Evolutionary conservation across 2,888 invertebrate genomes (phyloP), one percentile per base, ranked within the genome.

Genomic region (Seira ritae): DNA sequence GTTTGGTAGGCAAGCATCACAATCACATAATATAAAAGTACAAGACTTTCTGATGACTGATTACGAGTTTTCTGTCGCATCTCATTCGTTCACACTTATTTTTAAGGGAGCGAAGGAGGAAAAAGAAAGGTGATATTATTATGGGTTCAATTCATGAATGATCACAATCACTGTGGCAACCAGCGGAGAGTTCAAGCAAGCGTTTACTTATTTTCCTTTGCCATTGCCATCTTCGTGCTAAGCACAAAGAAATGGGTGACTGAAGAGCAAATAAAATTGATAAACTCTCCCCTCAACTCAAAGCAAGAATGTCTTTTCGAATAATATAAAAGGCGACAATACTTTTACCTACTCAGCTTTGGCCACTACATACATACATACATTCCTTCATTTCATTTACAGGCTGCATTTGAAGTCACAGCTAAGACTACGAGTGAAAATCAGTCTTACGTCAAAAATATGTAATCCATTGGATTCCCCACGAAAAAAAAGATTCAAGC

Each of bases 261-360:
- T 31, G 73, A 65, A 66, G 67, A 75, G 50, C 46, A 66, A 75
- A 67, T 67, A 75, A 75, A 75, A 75, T 75, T 75, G 75, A 75
- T 75, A 75, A 75, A 75, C 75, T 75, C 67, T 65, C 75, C 75
- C 37, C 20, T 19, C 24, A 67, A 31, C 31, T 2, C 31, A 55
- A 42, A 42, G 42, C 42, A 42, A 12, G 42, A 42, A 42, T 42
- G 42, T 42, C 42, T 12, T 42, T 42, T n/a, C 42, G 42, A 8
- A 31, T 12, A 55, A 55, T 12, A 55, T 42, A 55, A 55, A 55
- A 55, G 3, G 55, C 55, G 12, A 55, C 55, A 55, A 12, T 8
- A 55, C 55, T 55, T 55, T 12, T 42, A 42, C 12, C 12, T 42
- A 8, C 42, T 42, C 12, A 6, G 42, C n/a, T n/a, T n/a, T n/a